Conservation (phyloP, 1,140 invertebrate genomes). For the Chymomyza costata region DNA sequence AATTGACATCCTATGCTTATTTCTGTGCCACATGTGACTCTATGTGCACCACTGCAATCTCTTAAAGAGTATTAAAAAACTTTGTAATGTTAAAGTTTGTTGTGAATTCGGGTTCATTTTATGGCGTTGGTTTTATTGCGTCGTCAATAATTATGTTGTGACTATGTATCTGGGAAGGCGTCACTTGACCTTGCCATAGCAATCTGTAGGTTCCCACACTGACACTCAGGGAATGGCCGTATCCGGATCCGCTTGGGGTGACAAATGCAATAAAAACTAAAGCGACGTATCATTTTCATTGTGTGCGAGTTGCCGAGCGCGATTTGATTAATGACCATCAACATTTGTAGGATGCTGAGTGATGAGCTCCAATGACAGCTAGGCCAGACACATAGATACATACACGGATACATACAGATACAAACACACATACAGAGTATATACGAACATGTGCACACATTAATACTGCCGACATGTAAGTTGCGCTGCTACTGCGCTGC, state of each 20-base stretch:
- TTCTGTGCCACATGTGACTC: too few species aligned
- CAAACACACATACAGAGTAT: not conserved
- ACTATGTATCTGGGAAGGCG: not conserved
- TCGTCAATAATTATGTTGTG: conserved; percentile 19
- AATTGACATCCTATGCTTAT: too few species aligned
- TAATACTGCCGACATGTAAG: too few species aligned
- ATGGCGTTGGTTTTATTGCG: too few species aligned
- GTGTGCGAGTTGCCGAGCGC: conserved; percentile 29
- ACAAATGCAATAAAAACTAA: conserved; percentile 63
- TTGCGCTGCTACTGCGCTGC: too few species aligned
- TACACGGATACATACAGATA: too few species aligned
- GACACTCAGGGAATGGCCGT: conserved; percentile 1
- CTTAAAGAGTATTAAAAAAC: too few species aligned
- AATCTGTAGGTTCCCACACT: conserved; percentile 32
- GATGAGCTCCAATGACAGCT: conserved; percentile 36
- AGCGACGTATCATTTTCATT: conserved; percentile 40
- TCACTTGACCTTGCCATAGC: conserved; percentile 11
- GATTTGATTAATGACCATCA: conserved; percentile 66
- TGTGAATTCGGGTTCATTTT: too few species aligned
- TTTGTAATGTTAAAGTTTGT: too few species aligned
- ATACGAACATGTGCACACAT: not conserved
- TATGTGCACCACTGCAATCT: too few species aligned
- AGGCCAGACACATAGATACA: conserved; percentile 11
- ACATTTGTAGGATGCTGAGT: conserved; percentile 42
- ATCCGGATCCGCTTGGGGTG: conserved; percentile 27